Evolutionary conservation across 1,140 invertebrate genomes (phyloP).

Genomic region (Drosophila subobscura): DNA sequence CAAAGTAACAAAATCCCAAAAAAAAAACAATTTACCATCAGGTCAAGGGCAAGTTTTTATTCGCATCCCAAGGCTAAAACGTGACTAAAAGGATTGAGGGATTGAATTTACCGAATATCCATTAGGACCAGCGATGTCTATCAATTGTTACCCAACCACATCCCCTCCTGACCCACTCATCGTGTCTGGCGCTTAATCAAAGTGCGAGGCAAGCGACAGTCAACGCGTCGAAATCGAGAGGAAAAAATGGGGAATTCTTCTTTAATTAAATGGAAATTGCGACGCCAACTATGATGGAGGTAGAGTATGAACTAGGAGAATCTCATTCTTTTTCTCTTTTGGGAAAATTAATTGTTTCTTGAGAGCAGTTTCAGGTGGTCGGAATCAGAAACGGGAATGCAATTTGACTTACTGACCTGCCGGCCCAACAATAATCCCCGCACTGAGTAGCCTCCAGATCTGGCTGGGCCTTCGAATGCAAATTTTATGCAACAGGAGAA

Average conservation of each 20-base stretch:
- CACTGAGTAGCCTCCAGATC: conserved; percentile 7
- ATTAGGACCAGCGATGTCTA: conserved; percentile 21
- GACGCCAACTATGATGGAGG: neutral
- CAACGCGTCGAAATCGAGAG: neutral
- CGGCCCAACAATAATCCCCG: neutral
- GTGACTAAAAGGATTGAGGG: conserved; percentile 32
- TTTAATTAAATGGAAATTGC: conserved; percentile 26
- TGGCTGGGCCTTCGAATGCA: conserved; percentile 26
- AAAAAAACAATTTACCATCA: conserved; percentile 1
- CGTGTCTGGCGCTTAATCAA: conserved; percentile 34
- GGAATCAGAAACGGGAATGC: neutral
- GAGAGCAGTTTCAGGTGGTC: neutral
- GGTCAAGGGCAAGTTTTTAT: conserved; percentile 32
- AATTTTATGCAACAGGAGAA: conserved; percentile 31
- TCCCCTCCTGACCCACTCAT: neutral
- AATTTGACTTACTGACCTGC: conserved; percentile 5
- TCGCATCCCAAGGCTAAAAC: neutral
- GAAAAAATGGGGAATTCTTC: conserved; percentile 11
- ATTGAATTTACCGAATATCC: conserved; percentile 23
- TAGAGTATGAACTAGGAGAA: neutral
- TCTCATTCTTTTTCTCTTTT: too few relatives aligned
- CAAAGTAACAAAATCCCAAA: conserved; percentile 14
- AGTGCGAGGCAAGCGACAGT: neutral
- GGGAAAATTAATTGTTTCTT: too few relatives aligned
- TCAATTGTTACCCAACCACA: conserved; percentile 13